Percentiles rank a stretch among this genome's conserved stretches.
These are phyloP conservation scores for Himalopsyche tibetana DNA, from an alignment of 2,888 invertebrate species.

Conservation along the genomic window DNA sequence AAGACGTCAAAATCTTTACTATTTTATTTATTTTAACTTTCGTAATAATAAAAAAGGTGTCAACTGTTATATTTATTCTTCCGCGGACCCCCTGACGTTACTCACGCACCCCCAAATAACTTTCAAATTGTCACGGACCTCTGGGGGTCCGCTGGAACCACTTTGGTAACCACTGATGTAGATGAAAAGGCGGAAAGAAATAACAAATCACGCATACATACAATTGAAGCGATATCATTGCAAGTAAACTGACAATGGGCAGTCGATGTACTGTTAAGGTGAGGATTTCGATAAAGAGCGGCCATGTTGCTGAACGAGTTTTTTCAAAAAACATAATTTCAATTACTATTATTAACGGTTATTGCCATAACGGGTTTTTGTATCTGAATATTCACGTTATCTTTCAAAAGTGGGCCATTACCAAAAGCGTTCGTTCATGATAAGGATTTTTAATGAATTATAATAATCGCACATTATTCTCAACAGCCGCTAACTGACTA, in stretches of 20 bases:
- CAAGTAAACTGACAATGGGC: background rate
- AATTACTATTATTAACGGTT: slow-evolving; percentile 51
- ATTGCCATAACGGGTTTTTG: slow-evolving; percentile 48
- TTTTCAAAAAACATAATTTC: slow-evolving; percentile 27
- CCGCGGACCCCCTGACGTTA: no score
- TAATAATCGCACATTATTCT: background rate
- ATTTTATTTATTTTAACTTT: no score
- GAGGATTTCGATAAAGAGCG: slow-evolving; percentile 1
- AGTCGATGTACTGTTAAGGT: background rate
- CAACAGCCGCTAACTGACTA: background rate
- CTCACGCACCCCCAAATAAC: no score
- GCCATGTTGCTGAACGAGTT: slow-evolving; percentile 1
- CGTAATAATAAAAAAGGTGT: no score
- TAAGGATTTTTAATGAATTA: slow-evolving; percentile 40
- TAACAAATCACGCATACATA: no score
- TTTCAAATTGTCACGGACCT: no score
- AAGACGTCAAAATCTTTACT: no score
- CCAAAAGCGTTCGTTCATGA: slow-evolving; percentile 22
- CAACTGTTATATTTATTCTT: no score
- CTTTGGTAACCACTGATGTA: no score
- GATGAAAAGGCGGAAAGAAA: no score
- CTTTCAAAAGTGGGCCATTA: slow-evolving; percentile 44
- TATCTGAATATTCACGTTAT: slow-evolving; percentile 40
- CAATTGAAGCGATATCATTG: background rate
- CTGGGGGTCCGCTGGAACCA: no score